phyloP scores from a whole-genome alignment of 2,888 invertebrate genomes.

The Drosophila borborema region DNA sequence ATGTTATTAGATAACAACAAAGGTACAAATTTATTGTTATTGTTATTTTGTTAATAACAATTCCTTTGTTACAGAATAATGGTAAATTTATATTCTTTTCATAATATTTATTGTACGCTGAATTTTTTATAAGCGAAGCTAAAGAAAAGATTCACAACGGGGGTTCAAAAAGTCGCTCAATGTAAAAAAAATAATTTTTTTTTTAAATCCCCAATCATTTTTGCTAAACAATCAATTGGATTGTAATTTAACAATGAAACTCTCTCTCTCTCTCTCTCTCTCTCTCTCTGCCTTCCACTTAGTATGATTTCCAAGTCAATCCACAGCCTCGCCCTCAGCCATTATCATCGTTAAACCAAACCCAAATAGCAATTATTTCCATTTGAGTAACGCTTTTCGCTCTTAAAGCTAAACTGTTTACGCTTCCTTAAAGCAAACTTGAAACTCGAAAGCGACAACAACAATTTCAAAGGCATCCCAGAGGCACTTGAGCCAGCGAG shows the following conservation, averaged over 20 bases:
- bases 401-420: constrained; percentile 65
- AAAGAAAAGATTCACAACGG: neutral
- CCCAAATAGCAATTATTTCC: constrained; percentile 51
- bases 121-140: neutral
- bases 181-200: neutral
- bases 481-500: constrained; percentile 41
- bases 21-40: constrained; percentile 6
- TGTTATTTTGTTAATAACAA: constrained; percentile 7
- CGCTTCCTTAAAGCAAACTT: constrained; percentile 53
- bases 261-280: too few species aligned
- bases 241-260: constrained; percentile 5
- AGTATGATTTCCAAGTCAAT: constrained; percentile 27
- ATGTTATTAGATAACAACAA: constrained; percentile 2
- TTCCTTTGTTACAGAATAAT: constrained; percentile 10
- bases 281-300: constrained; percentile 9
- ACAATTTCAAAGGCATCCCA: constrained; percentile 60
- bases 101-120: neutral
- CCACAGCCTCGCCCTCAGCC: neutral
- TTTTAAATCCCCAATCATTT: neutral
- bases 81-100: constrained; percentile 1
- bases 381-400: constrained; percentile 45
- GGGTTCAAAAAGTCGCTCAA: neutral
- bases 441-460: constrained; percentile 38
- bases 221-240: constrained; percentile 7
- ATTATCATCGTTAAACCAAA: neutral